Conservation (phyloP, 1,140 invertebrate genomes). For the Ruditapes philippinarum region DNA sequence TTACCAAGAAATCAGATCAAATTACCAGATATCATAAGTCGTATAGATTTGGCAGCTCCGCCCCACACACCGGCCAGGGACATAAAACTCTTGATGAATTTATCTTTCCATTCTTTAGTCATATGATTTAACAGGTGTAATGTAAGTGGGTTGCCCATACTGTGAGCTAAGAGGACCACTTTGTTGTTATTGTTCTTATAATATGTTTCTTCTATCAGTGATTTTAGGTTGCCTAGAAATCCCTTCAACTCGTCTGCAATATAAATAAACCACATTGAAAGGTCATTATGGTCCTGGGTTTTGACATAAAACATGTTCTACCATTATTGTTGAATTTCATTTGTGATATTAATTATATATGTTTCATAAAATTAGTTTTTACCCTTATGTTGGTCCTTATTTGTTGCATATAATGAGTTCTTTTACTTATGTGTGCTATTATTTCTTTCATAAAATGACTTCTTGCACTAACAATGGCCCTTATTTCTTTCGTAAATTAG, state of each 20-base stretch:
- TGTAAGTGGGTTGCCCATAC: conserved; percentile 96
- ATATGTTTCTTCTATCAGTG: conserved; percentile 95
- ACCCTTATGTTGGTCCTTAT: no score
- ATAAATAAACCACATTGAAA: not conserved
- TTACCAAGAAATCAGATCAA: no score
- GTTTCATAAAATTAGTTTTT: no score
- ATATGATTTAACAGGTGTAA: conserved; percentile 95
- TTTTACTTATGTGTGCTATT: no score
- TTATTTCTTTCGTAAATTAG: no score
- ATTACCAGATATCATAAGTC: conserved; percentile 97
- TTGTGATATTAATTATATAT: no score
- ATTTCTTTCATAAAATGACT: no score
- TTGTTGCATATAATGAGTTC: no score
- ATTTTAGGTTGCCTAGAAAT: conserved; percentile 94
- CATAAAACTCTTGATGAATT: conserved; percentile 94
- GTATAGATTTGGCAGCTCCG: conserved; percentile 97
- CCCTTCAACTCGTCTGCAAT: conserved; percentile 94
- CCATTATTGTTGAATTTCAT: no score
- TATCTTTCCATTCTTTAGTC: conserved; percentile 95
- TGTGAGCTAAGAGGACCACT: conserved; percentile 96
- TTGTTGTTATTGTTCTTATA: conserved; percentile 90
- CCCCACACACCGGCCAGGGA: conserved; percentile 97
- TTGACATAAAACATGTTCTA: no score
- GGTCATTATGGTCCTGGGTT: no score
- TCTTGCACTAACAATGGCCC: no score